Evolutionary conservation across 2,113 vertebrate genomes (phyloP).

Genomic region (Amblyornis subalaris): DNA sequence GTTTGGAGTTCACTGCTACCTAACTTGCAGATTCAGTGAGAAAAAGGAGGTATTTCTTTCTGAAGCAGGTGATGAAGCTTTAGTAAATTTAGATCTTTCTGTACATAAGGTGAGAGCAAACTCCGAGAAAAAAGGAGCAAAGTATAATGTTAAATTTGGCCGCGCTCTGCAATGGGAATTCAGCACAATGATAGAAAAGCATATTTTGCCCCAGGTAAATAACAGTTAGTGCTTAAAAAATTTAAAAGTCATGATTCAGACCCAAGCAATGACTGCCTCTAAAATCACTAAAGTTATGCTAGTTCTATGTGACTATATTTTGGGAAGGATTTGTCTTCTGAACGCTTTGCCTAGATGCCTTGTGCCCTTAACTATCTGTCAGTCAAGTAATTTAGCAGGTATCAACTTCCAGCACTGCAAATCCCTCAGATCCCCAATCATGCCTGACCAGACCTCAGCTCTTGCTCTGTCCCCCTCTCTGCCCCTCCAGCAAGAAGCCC

Average conservation of each 20-base stretch:
- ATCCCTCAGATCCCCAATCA: not conserved
- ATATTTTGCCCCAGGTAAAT: not conserved
- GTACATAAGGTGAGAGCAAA: not conserved
- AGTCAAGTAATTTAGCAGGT: not conserved
- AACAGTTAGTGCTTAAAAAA: not conserved
- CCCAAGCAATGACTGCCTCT: not conserved
- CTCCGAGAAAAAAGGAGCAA: not conserved
- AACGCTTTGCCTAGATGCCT: not conserved
- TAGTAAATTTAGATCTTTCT: constrained; percentile 17
- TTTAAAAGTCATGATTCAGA: not conserved
- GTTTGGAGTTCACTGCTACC: not conserved
- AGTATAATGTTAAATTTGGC: not conserved
- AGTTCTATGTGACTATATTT: not conserved
- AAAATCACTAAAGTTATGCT: not conserved
- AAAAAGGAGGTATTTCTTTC: not conserved
- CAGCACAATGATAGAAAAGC: not conserved
- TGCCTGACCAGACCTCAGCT: not conserved
- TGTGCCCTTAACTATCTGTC: not conserved
- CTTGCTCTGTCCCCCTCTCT: not conserved
- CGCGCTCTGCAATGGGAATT: not conserved
- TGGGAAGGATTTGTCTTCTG: not conserved
- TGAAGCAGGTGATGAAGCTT: not conserved
- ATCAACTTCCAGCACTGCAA: not conserved
- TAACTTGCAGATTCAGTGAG: constrained; percentile 5
- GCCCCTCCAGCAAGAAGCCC: not conserved